Conservation (phyloP, 2,888 invertebrate species). For the Cynaeus angustus region DNA sequence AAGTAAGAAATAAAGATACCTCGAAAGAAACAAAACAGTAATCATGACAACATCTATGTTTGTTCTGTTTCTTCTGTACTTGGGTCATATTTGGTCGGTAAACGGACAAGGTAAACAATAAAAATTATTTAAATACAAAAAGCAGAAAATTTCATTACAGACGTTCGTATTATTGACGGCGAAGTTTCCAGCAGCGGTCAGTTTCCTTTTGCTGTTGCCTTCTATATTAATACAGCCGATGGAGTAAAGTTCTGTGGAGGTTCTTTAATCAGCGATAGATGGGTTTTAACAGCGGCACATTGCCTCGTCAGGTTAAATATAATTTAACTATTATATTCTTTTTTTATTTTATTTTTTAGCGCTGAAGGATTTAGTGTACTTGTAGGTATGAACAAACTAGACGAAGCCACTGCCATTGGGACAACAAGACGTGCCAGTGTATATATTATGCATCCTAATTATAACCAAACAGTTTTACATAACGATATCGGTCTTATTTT, state of each 20-base stretch:
- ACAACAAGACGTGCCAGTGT: background rate
- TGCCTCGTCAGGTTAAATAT: background rate
- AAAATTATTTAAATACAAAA: background rate
- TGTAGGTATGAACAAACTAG: background rate
- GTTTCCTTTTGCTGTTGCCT: slow-evolving; percentile 27
- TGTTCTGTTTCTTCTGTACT: background rate
- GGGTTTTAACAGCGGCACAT: slow-evolving; percentile 34
- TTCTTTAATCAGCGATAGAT: slow-evolving; percentile 21
- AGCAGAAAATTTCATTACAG: background rate
- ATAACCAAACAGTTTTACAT: background rate
- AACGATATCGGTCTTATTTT: slow-evolving; percentile 5
- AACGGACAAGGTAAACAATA: background rate
- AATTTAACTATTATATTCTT: too few species aligned
- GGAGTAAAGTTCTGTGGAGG: slow-evolving; percentile 17
- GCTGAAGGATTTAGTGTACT: background rate
- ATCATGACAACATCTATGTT: background rate
- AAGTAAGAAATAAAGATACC: background rate
- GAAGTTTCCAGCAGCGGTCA: background rate
- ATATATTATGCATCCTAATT: background rate
- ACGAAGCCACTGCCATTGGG: background rate
- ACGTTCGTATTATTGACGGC: slow-evolving; percentile 21
- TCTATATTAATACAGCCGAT: background rate
- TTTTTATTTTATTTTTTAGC: background rate
- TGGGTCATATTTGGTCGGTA: background rate
- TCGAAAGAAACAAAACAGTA: too few species aligned